Evolutionary conservation across 1,140 invertebrate species (phyloP).

Genomic region (Panagrolaimus sp.): DNA sequence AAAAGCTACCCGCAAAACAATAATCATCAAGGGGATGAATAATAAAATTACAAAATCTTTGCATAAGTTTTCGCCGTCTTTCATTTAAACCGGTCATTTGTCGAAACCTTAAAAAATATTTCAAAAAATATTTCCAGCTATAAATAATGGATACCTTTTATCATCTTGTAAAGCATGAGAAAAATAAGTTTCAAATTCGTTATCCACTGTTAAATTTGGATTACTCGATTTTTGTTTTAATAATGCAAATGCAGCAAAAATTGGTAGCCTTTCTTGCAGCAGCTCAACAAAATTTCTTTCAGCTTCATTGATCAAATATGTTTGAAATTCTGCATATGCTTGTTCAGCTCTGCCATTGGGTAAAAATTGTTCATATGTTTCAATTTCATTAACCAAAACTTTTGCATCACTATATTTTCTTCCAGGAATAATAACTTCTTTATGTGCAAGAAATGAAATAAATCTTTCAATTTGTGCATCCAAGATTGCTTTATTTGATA

Average conservation of each 20-base stretch:
- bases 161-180: constrained; percentile 10
- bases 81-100: neutral
- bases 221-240: neutral
- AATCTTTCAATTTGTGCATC: constrained; percentile 72
- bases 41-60: neutral
- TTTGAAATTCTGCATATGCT: constrained; percentile 90
- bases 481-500: constrained; percentile 29
- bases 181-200: constrained; percentile 1
- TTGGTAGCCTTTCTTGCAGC: constrained; percentile 68
- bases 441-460: constrained; percentile 84
- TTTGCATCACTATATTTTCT: constrained; percentile 84
- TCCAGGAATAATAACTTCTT: constrained; percentile 77
- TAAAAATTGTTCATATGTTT: constrained; percentile 79
- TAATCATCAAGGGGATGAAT: neutral
- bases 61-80: neutral
- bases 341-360: constrained; percentile 81
- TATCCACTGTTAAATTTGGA: neutral
- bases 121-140: neutral
- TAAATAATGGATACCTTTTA: neutral
- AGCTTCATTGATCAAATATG: constrained; percentile 80
- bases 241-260: constrained; percentile 12
- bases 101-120: neutral
- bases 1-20: neutral
- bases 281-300: constrained; percentile 88
- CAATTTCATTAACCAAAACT: constrained; percentile 85